Evolutionary conservation across 2,113 vertebrate species (phyloP).

Genomic region (Notarius quadriscutis): DNA sequence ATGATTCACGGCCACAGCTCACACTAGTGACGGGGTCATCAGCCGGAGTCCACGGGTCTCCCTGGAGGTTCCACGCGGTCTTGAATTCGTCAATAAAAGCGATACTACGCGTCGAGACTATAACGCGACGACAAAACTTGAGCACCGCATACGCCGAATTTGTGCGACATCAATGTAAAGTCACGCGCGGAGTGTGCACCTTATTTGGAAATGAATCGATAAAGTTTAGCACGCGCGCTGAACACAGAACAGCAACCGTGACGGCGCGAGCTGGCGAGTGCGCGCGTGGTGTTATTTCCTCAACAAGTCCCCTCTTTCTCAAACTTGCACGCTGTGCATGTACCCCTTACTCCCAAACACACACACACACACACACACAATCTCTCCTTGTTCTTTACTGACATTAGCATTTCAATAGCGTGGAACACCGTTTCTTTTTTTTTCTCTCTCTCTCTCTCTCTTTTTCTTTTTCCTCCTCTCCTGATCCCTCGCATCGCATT

Average conservation of each 20-base stretch:
- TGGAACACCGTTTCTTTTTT: constrained; percentile 70
- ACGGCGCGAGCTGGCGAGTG: constrained; percentile 54
- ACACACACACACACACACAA: constrained; percentile 68
- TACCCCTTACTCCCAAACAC: constrained; percentile 59
- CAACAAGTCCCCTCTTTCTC: constrained; percentile 72
- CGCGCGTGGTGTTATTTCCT: constrained; percentile 72
- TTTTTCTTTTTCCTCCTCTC: constrained; percentile 11
- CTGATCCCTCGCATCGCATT: constrained; percentile 64
- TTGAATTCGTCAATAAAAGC: background rate
- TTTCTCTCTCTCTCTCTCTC: too few species aligned
- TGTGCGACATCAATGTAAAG: constrained; percentile 2
- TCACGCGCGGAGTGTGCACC: background rate
- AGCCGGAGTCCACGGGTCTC: constrained; percentile 46
- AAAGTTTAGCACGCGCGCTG: constrained; percentile 35
- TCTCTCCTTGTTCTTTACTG: constrained; percentile 78
- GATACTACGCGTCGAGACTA: background rate
- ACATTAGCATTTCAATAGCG: constrained; percentile 84
- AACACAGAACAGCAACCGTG: constrained; percentile 58
- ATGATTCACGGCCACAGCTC: constrained; percentile 74
- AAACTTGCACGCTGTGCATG: constrained; percentile 75
- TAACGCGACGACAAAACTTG: background rate
- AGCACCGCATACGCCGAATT: background rate
- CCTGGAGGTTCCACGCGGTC: background rate
- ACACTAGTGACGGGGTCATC: constrained; percentile 66
- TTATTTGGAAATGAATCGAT: background rate